Base-by-base conservation (phyloP, 2,888 invertebrate species). In the Pseudococcus viburni region DNA sequence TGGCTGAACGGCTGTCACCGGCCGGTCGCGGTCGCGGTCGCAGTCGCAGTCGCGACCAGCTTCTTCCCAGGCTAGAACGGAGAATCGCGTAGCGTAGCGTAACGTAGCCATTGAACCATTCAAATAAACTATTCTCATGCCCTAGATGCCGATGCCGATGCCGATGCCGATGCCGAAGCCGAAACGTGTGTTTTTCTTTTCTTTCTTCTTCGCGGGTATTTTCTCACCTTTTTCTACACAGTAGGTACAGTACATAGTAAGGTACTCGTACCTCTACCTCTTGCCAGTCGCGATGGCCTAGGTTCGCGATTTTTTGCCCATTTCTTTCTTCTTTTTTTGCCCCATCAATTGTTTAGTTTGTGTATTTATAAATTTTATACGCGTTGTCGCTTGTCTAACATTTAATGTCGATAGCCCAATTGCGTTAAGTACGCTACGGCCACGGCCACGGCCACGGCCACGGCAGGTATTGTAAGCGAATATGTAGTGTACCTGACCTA, bases 311-410 rank as follows among this genome's bases (percentile, higher is more conserved):
- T 42, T 42, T 42, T 22, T 11, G 22, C 22, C 1, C 11, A 22
- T 64, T 22, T 64, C 0, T 11, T 11, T 22, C 9, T 64, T 22
- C 19, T 22, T 64, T 64, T 64, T 11, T 64, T 64, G 22, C 22
- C 12, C 64, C 8, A 11, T 22, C 22, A 22, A 64, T 64, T 19
- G 64, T 64, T 64, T 64, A 22, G 64, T 64, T 64, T 64, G 64
- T 64, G 22, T 64, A 11, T 64, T 64, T 64, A 64, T 64, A 64
- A 22, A 64, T 64, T 64, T 64, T 64, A 64, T 22, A 64, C 64
- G 19, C 22, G 11, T 51, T 15, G 64, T 64, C 64, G n/a, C n/a
- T n/a, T n/a, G n/a, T n/a, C n/a, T n/a, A n/a, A n/a, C n/a, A n/a
- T n/a, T n/a, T n/a, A 33, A 33, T 33, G 26, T n/a, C n/a, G 64